Conservation (phyloP, 2,113 vertebrate genomes). For the Rhynchopsitta pachyrhyncha region DNA sequence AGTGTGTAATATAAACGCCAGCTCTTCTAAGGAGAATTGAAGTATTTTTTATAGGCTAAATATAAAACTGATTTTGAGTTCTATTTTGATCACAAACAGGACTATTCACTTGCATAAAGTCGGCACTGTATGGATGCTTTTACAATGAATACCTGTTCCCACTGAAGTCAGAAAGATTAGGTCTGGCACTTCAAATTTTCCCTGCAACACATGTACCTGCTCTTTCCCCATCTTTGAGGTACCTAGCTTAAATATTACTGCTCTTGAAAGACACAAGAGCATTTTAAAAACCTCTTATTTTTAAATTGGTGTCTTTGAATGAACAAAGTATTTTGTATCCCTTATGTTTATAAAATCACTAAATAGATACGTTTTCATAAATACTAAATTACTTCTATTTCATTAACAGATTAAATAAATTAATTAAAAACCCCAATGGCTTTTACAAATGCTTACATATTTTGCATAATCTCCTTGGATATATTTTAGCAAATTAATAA, state of each 20-base stretch:
- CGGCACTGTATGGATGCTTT: neutral
- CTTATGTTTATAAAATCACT: neutral
- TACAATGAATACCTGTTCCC: neutral
- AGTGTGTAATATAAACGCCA: neutral
- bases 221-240: neutral
- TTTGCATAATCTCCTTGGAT: neutral
- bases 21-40: neutral
- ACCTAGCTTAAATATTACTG: neutral
- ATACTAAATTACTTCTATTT: neutral
- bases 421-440: neutral
- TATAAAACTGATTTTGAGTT: neutral
- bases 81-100: neutral
- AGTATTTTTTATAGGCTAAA: neutral
- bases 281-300: neutral
- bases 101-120: neutral
- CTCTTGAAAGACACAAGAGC: neutral
- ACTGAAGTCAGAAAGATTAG: neutral
- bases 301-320: neutral
- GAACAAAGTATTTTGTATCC: neutral
- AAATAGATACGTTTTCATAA: neutral
- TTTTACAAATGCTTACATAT: neutral
- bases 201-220: neutral
- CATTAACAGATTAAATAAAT: neutral
- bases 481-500: neutral
- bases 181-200: neutral